Conservation (phyloP, 2,113 vertebrate species). For the Cyprinodon brontotheroides region DNA sequence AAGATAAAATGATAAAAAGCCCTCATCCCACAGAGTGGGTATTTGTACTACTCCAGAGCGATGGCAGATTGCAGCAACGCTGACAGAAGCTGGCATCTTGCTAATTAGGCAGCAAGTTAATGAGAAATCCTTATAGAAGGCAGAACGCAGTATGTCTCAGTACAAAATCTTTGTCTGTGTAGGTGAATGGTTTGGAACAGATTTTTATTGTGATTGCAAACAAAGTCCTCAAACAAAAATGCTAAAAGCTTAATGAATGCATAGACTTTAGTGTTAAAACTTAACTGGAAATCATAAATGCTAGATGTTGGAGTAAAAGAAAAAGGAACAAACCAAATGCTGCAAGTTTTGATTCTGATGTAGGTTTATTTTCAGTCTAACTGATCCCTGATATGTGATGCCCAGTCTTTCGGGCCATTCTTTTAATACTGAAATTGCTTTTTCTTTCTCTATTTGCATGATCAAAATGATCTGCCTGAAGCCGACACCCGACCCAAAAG, state of each 20-base stretch:
- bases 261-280: not conserved
- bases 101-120: slow-evolving; percentile 31
- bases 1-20: slow-evolving; percentile 7
- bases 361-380: too few species aligned
- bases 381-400: too few species aligned
- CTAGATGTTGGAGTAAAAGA: not conserved
- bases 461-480: too few species aligned
- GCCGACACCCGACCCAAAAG: too few species aligned
- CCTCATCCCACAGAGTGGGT: not conserved
- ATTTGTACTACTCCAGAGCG: slow-evolving; percentile 28
- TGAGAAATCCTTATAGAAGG: slow-evolving; percentile 23
- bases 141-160: not conserved
- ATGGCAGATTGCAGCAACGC: slow-evolving; percentile 36
- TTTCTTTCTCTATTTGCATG: too few species aligned
- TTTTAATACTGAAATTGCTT: too few species aligned
- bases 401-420: too few species aligned
- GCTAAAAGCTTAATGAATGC: not conserved
- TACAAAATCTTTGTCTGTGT: slow-evolving; percentile 4
- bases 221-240: not conserved
- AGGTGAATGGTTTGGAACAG: not conserved
- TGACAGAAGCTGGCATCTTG: slow-evolving; percentile 26
- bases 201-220: not conserved
- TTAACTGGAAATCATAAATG: too few species aligned
- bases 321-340: not conserved
- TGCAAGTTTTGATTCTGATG: too few species aligned